A percentile compares a stretch with the other conserved stretches of the same genome.
phyloP scores from a whole-genome alignment of 2,113 vertebrate species.

The Cinclus cinclus region DNA sequence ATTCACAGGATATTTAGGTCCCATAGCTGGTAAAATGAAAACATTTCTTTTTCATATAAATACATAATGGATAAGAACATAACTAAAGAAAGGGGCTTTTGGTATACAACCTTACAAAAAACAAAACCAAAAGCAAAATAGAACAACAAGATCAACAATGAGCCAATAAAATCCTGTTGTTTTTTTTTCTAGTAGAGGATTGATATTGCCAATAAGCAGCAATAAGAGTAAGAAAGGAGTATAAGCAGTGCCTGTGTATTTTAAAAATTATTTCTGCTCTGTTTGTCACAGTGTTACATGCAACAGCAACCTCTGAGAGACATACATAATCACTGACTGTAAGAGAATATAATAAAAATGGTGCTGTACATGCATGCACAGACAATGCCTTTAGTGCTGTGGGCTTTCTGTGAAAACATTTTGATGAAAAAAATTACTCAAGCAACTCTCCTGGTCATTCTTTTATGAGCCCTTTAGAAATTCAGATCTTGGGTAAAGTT shows the following conservation, averaged over 20 bases:
- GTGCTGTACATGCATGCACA: background rate
- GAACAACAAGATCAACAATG: background rate
- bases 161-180: background rate
- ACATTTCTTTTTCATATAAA: background rate
- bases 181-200: background rate
- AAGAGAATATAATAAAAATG: background rate
- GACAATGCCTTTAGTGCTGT: background rate
- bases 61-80: background rate
- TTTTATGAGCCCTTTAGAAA: background rate
- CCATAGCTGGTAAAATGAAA: background rate
- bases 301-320: background rate
- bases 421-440: background rate
- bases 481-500: background rate
- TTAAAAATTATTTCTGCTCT: constrained; percentile 26
- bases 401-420: background rate
- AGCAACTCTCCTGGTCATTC: background rate
- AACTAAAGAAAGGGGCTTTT: background rate
- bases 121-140: background rate
- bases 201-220: background rate
- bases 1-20: background rate
- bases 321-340: background rate
- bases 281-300: background rate
- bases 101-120: too few species aligned
- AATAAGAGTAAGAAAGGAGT: background rate
- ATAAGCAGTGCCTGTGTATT: background rate